A percentile compares a stretch with the other conserved stretches of the same genome.
Conservation (phyloP, 2,888 invertebrate species). For the Himalopsyche tibetana region DNA sequence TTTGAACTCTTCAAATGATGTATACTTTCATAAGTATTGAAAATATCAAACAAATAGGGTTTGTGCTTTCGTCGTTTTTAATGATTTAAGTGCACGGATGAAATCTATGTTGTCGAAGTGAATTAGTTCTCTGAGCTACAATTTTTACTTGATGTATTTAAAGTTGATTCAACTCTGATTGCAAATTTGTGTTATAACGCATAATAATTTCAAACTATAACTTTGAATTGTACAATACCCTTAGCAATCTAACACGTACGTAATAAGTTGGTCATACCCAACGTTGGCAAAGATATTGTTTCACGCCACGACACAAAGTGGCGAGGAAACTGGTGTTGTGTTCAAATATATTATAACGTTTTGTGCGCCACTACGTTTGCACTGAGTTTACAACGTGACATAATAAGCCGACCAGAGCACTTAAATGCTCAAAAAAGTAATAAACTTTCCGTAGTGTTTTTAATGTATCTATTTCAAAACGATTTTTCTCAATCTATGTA, state of each 20-base stretch:
- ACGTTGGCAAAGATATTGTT: constrained; percentile 12
- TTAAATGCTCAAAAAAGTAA: background rate
- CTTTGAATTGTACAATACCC: constrained; percentile 35
- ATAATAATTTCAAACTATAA: constrained; percentile 31
- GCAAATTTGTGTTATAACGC: background rate
- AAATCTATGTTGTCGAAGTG: no score
- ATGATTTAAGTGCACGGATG: no score
- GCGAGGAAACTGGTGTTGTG: constrained; percentile 32
- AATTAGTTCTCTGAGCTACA: no score
- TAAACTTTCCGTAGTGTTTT: background rate
- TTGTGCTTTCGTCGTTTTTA: no score
- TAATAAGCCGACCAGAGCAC: constrained; percentile 13
- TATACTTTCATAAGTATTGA: no score
- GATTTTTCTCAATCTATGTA: no score
- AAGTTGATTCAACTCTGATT: background rate
- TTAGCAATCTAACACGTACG: constrained; percentile 3
- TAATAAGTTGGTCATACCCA: constrained; percentile 38
- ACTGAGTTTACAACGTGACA: constrained; percentile 31
- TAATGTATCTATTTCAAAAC: background rate
- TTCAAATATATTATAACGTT: constrained; percentile 24
- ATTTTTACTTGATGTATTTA: background rate
- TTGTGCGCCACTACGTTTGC: background rate
- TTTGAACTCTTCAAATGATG: no score
- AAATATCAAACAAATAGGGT: no score
- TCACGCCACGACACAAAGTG: constrained; percentile 25